These are phyloP conservation scores for Plestiodon gilberti DNA, from an alignment of 2,113 vertebrate genomes.

Conservation along the genomic window DNA sequence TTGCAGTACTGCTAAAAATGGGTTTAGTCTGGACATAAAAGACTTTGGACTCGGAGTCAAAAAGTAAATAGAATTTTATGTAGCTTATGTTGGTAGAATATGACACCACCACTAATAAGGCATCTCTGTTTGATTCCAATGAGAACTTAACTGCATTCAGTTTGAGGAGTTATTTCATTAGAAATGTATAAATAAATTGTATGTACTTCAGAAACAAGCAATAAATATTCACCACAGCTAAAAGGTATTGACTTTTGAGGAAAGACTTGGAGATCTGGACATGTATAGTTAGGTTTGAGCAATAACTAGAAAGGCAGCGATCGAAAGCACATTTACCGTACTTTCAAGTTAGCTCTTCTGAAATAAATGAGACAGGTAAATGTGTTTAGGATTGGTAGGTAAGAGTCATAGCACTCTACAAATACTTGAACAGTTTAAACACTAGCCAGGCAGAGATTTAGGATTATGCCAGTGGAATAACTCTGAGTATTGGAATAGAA, in stretches of 20 bases:
- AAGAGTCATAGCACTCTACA: constrained; percentile 52
- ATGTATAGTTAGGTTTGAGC: constrained; percentile 60
- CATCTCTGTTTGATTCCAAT: constrained; percentile 40
- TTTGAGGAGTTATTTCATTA: constrained; percentile 63
- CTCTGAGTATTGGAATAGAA: constrained; percentile 62
- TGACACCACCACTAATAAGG: constrained; percentile 55
- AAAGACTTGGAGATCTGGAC: constrained; percentile 64
- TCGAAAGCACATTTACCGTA: neutral
- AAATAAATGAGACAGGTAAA: constrained; percentile 14
- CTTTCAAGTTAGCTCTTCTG: neutral
- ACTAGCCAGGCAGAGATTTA: constrained; percentile 56
- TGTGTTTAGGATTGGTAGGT: constrained; percentile 17
- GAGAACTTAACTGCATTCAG: constrained; percentile 53
- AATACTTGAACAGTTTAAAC: constrained; percentile 45
- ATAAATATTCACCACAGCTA: constrained; percentile 65
- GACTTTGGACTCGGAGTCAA: neutral
- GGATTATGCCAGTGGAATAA: constrained; percentile 27
- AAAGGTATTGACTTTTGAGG: constrained; percentile 64
- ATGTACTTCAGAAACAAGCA: constrained; percentile 65
- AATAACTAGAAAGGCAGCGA: constrained; percentile 29
- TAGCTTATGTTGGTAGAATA: constrained; percentile 54
- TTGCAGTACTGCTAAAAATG: constrained; percentile 54
- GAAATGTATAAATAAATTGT: constrained; percentile 61
- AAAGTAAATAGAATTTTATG: neutral
- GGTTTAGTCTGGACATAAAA: neutral